Conservation (phyloP, 2,888 invertebrate genomes). For the Rhagium mordax region DNA sequence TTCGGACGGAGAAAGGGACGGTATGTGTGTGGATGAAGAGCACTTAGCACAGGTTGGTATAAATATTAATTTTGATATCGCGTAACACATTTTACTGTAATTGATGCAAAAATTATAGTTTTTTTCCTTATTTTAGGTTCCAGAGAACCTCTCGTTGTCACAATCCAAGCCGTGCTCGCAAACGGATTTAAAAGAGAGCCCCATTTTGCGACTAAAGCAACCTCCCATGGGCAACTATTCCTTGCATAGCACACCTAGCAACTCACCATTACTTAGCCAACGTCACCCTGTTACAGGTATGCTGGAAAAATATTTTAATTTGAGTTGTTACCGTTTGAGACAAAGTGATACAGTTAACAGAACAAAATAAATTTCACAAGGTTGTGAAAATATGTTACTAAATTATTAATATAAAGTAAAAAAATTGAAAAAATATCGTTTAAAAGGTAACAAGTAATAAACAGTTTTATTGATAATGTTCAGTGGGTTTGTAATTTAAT, state of each 20-base stretch:
- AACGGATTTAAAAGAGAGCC: conserved; percentile 68
- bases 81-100: neutral
- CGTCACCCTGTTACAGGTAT: conserved; percentile 68
- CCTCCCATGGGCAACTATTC: conserved; percentile 75
- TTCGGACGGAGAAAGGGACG: conserved; percentile 83
- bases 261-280: conserved; percentile 80
- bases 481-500: conserved; percentile 16
- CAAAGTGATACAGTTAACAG: too few relatives aligned
- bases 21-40: conserved; percentile 65
- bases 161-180: conserved; percentile 59
- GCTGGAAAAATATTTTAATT: neutral
- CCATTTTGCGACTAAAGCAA: conserved; percentile 70
- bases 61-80: neutral
- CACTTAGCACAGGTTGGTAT: conserved; percentile 55
- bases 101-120: neutral
- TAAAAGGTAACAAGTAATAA: neutral
- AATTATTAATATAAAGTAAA: neutral
- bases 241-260: conserved; percentile 76
- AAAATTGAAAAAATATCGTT: neutral
- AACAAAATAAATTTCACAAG: neutral
- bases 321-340: too few relatives aligned
- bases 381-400: neutral
- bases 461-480: conserved; percentile 3
- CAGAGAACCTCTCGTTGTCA: conserved; percentile 66
- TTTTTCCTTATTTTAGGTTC: conserved; percentile 56